Conservation (phyloP, 2,113 vertebrate species). For the Rhineura floridana region DNA sequence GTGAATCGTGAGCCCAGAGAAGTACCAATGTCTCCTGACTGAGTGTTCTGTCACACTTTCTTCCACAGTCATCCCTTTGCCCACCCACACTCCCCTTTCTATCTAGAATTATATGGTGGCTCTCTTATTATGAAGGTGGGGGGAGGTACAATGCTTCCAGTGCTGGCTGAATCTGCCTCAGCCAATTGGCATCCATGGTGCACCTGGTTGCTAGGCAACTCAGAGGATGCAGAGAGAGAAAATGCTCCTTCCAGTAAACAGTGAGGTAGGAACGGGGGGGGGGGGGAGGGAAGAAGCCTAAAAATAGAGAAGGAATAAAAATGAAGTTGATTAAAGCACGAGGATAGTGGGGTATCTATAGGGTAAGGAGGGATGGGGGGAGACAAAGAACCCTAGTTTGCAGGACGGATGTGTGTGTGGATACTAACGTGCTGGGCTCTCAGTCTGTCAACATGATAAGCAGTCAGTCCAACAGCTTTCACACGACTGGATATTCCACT, state of each 20-base stretch:
- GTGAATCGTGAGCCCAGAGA: neutral
- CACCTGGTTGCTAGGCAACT: conserved; percentile 89
- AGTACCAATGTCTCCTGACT: neutral
- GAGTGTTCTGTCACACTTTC: neutral
- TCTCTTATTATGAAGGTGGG: neutral
- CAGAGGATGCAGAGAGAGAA: conserved; percentile 56
- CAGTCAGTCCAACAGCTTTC: neutral
- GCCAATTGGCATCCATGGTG: conserved; percentile 74
- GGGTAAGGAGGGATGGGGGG: neutral
- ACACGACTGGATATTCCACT: neutral
- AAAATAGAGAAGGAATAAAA: conserved; percentile 77
- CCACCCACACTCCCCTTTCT: neutral
- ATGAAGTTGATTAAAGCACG: conserved; percentile 67
- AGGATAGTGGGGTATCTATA: conserved; percentile 16
- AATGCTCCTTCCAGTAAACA: conserved; percentile 58
- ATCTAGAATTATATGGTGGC: neutral
- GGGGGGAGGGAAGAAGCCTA: conserved; percentile 62
- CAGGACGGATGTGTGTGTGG: neutral
- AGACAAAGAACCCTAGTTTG: neutral
- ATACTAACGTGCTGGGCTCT: neutral
- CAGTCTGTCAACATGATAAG: neutral
- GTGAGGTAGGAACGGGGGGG: conserved; percentile 61
- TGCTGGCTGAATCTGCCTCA: conserved; percentile 64
- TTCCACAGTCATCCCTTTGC: conserved; percentile 1
- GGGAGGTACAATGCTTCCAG: conserved; percentile 27